Base-by-base conservation (phyloP, 2,113 vertebrate genomes). In the Vimba vimba region DNA sequence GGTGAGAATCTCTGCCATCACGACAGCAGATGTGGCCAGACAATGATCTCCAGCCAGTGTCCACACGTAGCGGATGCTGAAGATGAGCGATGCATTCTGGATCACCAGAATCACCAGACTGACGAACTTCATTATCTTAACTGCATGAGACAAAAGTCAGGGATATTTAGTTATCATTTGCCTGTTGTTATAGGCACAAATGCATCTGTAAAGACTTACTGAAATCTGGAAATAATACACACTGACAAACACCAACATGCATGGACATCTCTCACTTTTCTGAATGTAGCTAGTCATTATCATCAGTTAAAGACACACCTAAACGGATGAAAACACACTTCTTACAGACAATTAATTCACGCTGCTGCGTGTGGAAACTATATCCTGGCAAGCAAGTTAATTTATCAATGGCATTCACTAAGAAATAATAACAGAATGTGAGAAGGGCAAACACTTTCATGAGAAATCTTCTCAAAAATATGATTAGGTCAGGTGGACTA, bases 51-150 rank as follows among this genome's bases (percentile, higher is more conserved):
- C 94, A 0, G 95, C 96, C 88, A 97, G 82, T 1, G 96, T 98
- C 69, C 97, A 96, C 5, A 96, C 95, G 0, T 97, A 97, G 4
- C 97, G 94, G 91, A 98, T 97, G 91, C 96, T 97, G 90, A 98
- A 96, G 92, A 98, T 97, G 92, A 98, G 96, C 0, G 96, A 97
- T 0, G 97, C 97, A 77, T 98, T 98, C 95, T 98, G 97, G 74
- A 98, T 95, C 91, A 98, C 97, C 90, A 98, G 91, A 83, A 98
- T 93, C 0, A 96, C 95, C 91, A 98, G 84, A 60, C 96, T 96
- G 90, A 95, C 92, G 91, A 97, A 97, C 94, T 98, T 98, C 91
- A 97, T 76, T 91, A 91, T 95, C 77, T 97, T 96, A 2, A 33
- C 95, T 94, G 89, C 33, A 86, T 33, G 19, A 50, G 76, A 11